A percentile compares a stretch with the other conserved stretches of the same genome.
Evolutionary conservation across 2,113 vertebrate genomes (phyloP).

Genomic region (Phaetusa simplex): DNA sequence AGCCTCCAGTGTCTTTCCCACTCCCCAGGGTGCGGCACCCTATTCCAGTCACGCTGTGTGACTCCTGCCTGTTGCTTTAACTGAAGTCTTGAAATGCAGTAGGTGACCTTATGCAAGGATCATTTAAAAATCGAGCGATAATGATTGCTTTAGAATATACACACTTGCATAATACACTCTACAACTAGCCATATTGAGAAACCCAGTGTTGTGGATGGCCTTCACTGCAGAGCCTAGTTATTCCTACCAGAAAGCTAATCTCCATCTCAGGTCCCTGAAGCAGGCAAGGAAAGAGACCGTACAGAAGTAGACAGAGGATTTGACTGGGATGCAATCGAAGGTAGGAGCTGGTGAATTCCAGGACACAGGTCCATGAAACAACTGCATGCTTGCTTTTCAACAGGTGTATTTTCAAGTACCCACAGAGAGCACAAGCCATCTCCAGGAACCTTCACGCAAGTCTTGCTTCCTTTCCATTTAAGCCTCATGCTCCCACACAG

Average conservation of each 20-base stretch:
- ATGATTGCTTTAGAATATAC: neutral
- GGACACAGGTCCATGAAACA: neutral
- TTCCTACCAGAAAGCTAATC: neutral
- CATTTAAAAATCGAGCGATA: neutral
- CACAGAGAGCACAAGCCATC: neutral
- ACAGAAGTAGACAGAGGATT: neutral
- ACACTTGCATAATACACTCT: rapidly evolving
- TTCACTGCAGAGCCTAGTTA: neutral
- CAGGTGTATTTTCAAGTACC: neutral
- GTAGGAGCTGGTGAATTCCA: neutral
- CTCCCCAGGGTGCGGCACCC: neutral
- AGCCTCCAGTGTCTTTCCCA: neutral
- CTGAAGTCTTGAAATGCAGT: neutral
- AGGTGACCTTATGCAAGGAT: neutral
- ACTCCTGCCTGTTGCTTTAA: neutral
- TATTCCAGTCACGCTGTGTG: neutral
- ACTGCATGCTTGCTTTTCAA: neutral
- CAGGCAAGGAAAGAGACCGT: neutral
- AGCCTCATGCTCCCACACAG: neutral
- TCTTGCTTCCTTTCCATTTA: neutral
- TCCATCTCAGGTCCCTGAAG: neutral
- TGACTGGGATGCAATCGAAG: neutral
- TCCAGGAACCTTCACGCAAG: neutral
- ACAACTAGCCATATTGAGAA: neutral
- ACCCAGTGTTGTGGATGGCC: neutral